Evolutionary conservation across 2,797 vertebrate genomes (phyloP).

Genomic region (Chloroceryle inda): DNA sequence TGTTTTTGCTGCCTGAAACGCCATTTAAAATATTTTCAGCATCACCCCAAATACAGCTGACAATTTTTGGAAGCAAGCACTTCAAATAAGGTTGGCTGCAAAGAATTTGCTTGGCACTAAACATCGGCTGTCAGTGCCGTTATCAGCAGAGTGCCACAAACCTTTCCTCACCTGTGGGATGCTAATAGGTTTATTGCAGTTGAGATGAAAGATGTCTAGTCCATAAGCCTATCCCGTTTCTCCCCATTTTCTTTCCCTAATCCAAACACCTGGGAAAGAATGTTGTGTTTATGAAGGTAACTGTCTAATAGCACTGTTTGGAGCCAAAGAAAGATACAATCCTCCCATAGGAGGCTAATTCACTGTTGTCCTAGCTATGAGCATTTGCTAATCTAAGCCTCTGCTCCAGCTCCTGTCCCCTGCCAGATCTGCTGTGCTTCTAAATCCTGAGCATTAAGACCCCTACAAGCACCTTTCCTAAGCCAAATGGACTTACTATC

Average conservation of each 20-base stretch:
- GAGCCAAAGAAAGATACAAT: not conserved
- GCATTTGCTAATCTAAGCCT: not conserved
- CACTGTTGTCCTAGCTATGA: not conserved
- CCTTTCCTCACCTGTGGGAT: not conserved
- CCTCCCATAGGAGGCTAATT: not conserved
- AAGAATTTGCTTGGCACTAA: slow-evolving; percentile 25
- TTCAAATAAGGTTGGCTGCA: not conserved
- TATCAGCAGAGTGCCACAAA: slow-evolving; percentile 17
- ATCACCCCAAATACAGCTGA: not conserved
- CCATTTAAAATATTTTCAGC: slow-evolving; percentile 2
- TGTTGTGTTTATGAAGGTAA: not conserved
- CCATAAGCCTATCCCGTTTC: not conserved
- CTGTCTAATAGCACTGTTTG: not conserved
- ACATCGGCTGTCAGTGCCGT: slow-evolving; percentile 5
- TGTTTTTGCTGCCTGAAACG: not conserved
- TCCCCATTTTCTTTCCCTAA: not conserved
- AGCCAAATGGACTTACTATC: not conserved
- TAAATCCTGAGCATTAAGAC: not conserved
- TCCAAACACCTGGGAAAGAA: not conserved
- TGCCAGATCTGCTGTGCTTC: not conserved
- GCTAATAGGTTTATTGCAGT: not conserved
- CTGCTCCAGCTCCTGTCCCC: not conserved
- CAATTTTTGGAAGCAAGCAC: not conserved
- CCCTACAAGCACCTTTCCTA: not conserved
- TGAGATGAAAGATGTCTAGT: not conserved